These are phyloP conservation scores for Drosophila neonasuta DNA, from an alignment of 2,888 invertebrate genomes.

Conservation along the genomic window DNA sequence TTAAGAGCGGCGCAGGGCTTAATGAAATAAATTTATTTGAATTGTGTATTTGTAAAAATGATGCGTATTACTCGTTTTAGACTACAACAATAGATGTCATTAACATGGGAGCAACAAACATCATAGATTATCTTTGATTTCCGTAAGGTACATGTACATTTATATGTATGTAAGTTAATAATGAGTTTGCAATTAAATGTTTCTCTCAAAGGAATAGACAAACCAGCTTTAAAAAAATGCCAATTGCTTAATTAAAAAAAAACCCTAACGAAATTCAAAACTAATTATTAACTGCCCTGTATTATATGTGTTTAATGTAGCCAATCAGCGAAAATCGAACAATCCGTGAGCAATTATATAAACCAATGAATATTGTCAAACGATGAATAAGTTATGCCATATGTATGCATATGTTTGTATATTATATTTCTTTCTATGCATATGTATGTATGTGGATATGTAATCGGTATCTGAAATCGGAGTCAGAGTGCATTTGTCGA, in stretches of 20 bases:
- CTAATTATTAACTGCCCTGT: conserved; percentile 6
- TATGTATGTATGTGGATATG: background rate
- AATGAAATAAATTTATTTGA: background rate
- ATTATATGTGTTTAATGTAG: background rate
- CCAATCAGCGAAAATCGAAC: background rate
- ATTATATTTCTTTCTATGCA: background rate
- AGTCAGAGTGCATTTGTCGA: background rate
- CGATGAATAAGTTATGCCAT: background rate
- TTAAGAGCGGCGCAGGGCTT: background rate
- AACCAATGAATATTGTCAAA: conserved; percentile 1
- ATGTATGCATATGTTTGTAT: background rate
- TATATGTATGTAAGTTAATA: background rate
- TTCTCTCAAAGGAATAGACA: conserved; percentile 59
- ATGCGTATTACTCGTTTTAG: conserved; percentile 22
- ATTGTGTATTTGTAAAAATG: background rate
- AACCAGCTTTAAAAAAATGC: conserved; percentile 23
- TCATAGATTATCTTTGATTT: conserved; percentile 1
- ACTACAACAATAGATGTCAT: background rate
- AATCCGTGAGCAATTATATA: background rate
- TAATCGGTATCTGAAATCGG: background rate
- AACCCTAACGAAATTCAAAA: conserved; percentile 7
- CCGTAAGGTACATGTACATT: conserved; percentile 36
- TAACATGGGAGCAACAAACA: background rate
- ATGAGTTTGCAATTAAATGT: conserved; percentile 62
- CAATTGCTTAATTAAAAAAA: conserved; percentile 15